These are phyloP conservation scores for Eristalinus aeneus DNA, from an alignment of 2,888 invertebrate species.

Conservation along the genomic window DNA sequence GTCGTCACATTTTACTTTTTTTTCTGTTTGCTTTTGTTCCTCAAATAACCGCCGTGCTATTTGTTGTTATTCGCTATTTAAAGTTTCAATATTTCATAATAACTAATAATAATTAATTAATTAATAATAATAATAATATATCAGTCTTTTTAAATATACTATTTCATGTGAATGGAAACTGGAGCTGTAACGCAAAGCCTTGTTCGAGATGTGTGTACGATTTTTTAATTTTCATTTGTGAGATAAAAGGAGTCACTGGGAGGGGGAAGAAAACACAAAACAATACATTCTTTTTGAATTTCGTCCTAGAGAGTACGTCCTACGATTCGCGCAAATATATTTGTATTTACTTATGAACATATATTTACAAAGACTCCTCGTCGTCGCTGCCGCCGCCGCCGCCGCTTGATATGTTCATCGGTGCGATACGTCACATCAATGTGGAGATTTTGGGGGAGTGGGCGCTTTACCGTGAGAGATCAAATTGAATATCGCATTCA, in stretches of 20 bases:
- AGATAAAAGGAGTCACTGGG: background rate
- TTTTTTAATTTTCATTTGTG: conserved; percentile 8
- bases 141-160: conserved; percentile 71
- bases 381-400: conserved; percentile 26
- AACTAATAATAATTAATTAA: conserved; percentile 67
- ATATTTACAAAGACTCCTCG: conserved; percentile 61
- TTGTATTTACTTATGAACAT: conserved; percentile 30
- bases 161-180: conserved; percentile 69
- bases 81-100: conserved; percentile 35
- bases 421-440: conserved; percentile 23
- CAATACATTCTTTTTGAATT: conserved; percentile 27
- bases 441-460: background rate
- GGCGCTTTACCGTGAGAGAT: conserved; percentile 26
- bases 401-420: conserved; percentile 41
- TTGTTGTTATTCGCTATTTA: conserved; percentile 35
- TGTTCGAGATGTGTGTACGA: background rate
- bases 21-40: background rate
- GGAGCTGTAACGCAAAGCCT: conserved; percentile 63
- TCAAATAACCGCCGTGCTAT: conserved; percentile 46
- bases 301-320: conserved; percentile 55
- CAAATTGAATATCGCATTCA: conserved; percentile 18
- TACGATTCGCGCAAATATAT: conserved; percentile 49
- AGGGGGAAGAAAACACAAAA: conserved; percentile 9
- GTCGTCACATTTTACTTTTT: background rate
- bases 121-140: conserved; percentile 68